Evolutionary conservation across 2,888 invertebrate genomes (phyloP).

Genomic region (Lamproptera curius): DNA sequence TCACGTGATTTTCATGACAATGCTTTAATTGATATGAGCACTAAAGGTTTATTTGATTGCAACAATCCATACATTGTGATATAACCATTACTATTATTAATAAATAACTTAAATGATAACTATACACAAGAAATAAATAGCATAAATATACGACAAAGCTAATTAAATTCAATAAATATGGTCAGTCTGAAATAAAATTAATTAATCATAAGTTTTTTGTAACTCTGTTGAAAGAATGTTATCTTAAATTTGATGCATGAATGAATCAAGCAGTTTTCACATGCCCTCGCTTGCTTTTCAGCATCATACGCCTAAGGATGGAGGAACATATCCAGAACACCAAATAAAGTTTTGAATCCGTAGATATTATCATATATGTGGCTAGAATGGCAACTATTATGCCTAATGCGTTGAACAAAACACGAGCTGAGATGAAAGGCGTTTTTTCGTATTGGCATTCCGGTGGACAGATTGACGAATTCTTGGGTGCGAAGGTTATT

Average conservation of each 20-base stretch:
- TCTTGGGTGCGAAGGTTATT: constrained; percentile 30
- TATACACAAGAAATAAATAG: no score
- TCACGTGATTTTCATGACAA: no score
- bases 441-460: constrained; percentile 42
- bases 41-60: no score
- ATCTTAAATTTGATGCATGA: no score
- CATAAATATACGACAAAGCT: no score
- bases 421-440: constrained; percentile 24
- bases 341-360: constrained; percentile 59
- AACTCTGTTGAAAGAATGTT: no score
- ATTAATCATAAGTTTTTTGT: no score
- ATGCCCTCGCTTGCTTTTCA: constrained; percentile 37
- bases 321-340: constrained; percentile 65
- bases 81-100: no score
- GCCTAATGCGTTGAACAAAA: constrained; percentile 50
- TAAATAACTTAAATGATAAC: no score
- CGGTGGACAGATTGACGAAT: constrained; percentile 33
- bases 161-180: not conserved
- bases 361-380: constrained; percentile 54
- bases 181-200: no score
- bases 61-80: no score
- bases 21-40: no score
- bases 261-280: constrained; percentile 42
- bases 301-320: constrained; percentile 52
- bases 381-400: constrained; percentile 56